Evolutionary conservation across 2,113 vertebrate species (phyloP), one percentile per base, ranked within the genome.

Genomic region (Seriola quinqueradiata): DNA sequence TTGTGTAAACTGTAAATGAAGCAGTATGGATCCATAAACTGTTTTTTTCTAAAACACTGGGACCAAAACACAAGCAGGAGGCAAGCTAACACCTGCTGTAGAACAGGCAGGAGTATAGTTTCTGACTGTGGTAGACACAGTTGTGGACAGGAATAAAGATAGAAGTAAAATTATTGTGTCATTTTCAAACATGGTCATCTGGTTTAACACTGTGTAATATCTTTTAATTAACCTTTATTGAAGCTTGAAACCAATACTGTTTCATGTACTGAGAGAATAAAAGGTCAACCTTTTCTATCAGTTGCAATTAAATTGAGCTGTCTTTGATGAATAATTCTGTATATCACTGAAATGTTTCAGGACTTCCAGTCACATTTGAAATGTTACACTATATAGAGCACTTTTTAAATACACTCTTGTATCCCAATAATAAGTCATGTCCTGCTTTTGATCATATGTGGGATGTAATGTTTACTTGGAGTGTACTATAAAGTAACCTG

Each of bases 11-110:
- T 32, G 44, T 21, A 36, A 60, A 40, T 40, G 42, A 9, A 38
- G 9, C 76, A 28, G 6, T 50, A 7, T 2, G 11, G 28, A 40
- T 58, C 11, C 17, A 57, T 44, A 3, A 46, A 67, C 28, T 3
- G 8, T 42, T 75, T 36, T 36, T 63, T 21, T 61, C 32, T 50
- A 25, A 54, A 42, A 70, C 55, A 79, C 17, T 60, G 6, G 28
- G 25, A 69, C 42, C 11, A 8, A 63, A 34, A 63, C 42, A 63
- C 12, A 63, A 61, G 14, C 11, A 23, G 12, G 44, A 11, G 57
- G 19, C 8, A 23, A n/a, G 13, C 19, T 44, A 65, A 40, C 38
- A 23, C 19, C 10, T 34, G 19, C 16, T 19, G 28, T 17, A 60
- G 28, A 54, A 69, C 10, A 54, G 1, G 46, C 3, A 8, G 46